A percentile compares a stretch with the other conserved stretches of the same genome.
These are phyloP conservation scores for Cartodere bifasciata DNA, from an alignment of 2,888 invertebrate species.

Conservation along the genomic window DNA sequence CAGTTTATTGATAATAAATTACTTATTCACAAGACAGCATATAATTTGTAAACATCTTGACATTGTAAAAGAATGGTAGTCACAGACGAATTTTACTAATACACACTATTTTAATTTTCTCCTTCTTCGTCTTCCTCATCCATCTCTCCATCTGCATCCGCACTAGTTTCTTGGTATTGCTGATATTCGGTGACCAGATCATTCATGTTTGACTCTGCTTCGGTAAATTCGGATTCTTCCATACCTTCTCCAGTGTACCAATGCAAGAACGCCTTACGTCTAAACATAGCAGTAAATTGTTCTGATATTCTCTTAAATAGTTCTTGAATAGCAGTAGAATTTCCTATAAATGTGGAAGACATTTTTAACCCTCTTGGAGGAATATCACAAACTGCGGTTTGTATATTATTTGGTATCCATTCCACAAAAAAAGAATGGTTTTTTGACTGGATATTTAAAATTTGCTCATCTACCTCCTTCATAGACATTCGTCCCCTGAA, in stretches of 20 bases:
- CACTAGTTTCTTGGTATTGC: conserved; percentile 81
- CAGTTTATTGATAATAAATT: too few relatives aligned
- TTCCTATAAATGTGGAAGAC: conserved; percentile 63
- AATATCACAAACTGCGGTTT: conserved; percentile 68
- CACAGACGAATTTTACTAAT: neutral
- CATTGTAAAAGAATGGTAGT: neutral
- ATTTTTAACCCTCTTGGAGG: conserved; percentile 59
- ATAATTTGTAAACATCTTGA: too few relatives aligned
- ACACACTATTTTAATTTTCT: conserved; percentile 41
- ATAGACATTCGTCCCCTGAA: conserved; percentile 57
- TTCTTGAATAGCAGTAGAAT: conserved; percentile 61
- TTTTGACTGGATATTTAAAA: conserved; percentile 47
- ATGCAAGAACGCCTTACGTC: conserved; percentile 88
- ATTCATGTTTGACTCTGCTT: conserved; percentile 88
- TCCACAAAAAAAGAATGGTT: conserved; percentile 46
- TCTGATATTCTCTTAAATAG: conserved; percentile 55
- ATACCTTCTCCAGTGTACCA: conserved; percentile 96
- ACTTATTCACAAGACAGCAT: too few relatives aligned
- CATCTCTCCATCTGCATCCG: conserved; percentile 21
- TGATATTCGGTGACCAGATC: conserved; percentile 81
- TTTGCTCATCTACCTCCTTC: conserved; percentile 64
- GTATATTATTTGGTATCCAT: conserved; percentile 68
- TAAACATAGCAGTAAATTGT: conserved; percentile 74
- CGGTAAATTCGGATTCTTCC: conserved; percentile 93
- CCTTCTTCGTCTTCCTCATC: conserved; percentile 79